A percentile compares a stretch with the other conserved stretches of the same genome.
These are phyloP conservation scores for human DNA, from an alignment of 2,113 vertebrate species.

Conservation along the genomic window DNA sequence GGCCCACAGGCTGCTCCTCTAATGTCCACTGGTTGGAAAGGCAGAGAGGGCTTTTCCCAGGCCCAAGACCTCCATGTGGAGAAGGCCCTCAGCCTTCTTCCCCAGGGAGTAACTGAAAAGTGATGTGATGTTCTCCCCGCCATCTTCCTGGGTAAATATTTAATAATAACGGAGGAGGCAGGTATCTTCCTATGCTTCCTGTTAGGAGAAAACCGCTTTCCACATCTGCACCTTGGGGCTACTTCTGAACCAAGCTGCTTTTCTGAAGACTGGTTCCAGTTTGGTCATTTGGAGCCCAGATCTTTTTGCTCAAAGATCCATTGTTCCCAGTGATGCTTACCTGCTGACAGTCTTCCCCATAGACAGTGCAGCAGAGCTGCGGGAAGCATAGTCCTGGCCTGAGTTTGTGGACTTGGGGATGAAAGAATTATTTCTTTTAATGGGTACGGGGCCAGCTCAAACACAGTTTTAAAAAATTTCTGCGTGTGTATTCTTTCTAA, in stretches of 20 bases:
- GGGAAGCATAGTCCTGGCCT: no score
- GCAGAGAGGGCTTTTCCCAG: background rate
- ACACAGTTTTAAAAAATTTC: no score
- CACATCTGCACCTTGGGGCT: background rate
- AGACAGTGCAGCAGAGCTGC: no score
- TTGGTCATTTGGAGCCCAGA: background rate
- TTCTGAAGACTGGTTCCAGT: background rate
- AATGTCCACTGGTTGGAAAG: background rate
- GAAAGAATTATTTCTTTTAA: no score
- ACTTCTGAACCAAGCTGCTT: background rate
- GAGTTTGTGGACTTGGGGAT: no score
- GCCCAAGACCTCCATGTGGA: background rate
- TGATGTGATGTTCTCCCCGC: accelerated
- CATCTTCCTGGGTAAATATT: background rate
- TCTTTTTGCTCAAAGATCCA: background rate
- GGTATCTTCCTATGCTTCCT: background rate
- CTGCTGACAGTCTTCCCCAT: background rate
- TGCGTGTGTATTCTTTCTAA: no score
- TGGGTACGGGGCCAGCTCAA: no score
- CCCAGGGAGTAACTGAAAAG: background rate
- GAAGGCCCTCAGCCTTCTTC: background rate
- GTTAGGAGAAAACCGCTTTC: background rate
- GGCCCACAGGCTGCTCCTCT: background rate
- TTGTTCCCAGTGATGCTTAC: background rate
- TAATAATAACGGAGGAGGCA: accelerated